These are phyloP conservation scores for Thecophora atra DNA, from an alignment of 2,888 invertebrate genomes.

Conservation along the genomic window DNA sequence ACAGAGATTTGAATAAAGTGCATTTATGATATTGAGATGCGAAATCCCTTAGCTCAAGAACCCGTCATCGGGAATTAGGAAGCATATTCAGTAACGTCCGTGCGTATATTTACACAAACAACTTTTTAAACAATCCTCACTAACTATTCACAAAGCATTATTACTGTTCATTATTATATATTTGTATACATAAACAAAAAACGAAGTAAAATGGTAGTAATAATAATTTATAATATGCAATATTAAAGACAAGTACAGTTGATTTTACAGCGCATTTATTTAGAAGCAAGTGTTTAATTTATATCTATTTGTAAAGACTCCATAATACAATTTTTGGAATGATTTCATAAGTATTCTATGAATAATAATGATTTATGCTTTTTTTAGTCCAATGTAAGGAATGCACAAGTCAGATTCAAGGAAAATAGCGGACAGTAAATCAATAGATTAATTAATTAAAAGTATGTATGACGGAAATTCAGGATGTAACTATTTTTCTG, in stretches of 20 bases:
- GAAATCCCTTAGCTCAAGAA: too few relatives aligned
- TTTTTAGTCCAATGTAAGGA: background rate
- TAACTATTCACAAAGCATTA: background rate
- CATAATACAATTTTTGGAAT: background rate
- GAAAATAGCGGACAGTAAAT: background rate
- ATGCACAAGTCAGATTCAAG: background rate
- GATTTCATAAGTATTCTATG: background rate
- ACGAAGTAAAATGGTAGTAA: conserved; percentile 1
- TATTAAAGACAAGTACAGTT: too few relatives aligned
- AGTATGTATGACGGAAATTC: too few relatives aligned
- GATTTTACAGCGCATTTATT: conserved; percentile 11
- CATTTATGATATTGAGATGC: too few relatives aligned
- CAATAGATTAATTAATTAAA: too few relatives aligned
- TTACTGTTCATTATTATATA: background rate
- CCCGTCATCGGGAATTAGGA: too few relatives aligned
- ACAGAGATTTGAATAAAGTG: too few relatives aligned
- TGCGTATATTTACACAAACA: background rate
- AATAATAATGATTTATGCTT: background rate
- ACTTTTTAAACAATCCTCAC: background rate
- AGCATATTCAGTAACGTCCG: background rate
- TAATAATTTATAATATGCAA: conserved; percentile 1
- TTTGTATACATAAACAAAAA: conserved; percentile 1
- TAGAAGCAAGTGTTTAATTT: conserved; percentile 15
- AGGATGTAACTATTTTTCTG: too few relatives aligned
- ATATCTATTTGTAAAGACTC: background rate